Percentiles rank a stretch among this genome's conserved stretches.
Evolutionary conservation across 2,113 vertebrate genomes (phyloP).

Genomic region (Pteruthius melanotis): DNA sequence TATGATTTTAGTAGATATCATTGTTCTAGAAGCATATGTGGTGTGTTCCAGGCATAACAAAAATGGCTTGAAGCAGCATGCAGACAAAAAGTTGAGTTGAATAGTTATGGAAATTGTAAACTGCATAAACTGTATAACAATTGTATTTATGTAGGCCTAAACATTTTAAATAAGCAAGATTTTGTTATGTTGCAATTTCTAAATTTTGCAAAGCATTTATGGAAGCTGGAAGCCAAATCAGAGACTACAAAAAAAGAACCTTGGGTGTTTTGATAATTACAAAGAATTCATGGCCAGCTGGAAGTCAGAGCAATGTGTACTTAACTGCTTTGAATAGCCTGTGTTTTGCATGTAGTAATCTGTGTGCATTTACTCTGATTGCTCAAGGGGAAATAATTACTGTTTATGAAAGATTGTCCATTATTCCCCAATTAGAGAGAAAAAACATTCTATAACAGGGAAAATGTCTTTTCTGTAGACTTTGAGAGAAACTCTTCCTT

Average conservation of each 20-base stretch:
- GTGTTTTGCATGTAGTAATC: background rate
- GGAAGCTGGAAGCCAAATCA: background rate
- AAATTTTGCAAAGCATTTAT: background rate
- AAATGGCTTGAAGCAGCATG: background rate
- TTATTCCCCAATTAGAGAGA: slow-evolving; percentile 3
- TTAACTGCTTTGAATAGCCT: background rate
- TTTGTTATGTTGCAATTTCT: background rate
- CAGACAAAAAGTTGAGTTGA: background rate
- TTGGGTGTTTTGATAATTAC: background rate
- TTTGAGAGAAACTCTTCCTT: background rate
- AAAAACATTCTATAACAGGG: background rate
- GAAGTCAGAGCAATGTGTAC: slow-evolving; percentile 12
- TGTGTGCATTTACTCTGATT: slow-evolving; percentile 23
- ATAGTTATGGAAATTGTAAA: background rate
- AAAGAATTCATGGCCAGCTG: slow-evolving; percentile 14
- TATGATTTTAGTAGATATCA: background rate
- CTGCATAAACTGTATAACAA: background rate
- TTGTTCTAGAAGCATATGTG: background rate
- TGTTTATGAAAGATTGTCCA: slow-evolving; percentile 21
- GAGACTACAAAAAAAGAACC: background rate
- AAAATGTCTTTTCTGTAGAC: background rate
- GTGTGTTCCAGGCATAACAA: background rate
- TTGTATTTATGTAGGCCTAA: background rate
- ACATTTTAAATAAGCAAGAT: background rate
- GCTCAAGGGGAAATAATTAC: slow-evolving; percentile 29